Base-by-base conservation (phyloP, 1,140 invertebrate genomes). In the Sitodiplosis mosellana region DNA sequence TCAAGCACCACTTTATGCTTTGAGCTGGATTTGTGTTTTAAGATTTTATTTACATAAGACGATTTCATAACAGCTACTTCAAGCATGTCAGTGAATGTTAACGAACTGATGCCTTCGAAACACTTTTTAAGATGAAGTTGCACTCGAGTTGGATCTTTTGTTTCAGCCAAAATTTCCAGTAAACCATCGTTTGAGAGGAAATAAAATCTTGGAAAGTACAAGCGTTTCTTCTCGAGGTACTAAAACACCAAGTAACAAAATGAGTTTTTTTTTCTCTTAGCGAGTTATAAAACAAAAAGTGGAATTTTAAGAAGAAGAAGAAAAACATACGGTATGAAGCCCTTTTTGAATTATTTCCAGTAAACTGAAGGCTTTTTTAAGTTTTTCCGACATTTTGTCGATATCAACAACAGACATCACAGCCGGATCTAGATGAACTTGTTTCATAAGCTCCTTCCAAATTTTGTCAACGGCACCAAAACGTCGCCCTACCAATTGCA, bases 51-150 rank as follows among this genome's bases (percentile, higher is more conserved):
- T 38, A 38, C 36, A 63, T 95, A 89, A 48, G 80, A 83, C 4
- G 90, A 94, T 58, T 76, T 81, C 80, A 97, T 93, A 34, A 83
- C 75, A 0, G 83, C 91, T 2, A 95, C 83, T 50, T 93, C 87
- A 57, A 92, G 66, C 7, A 80, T 75, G 49, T 86, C 81, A 0
- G 86, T 92, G 60, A 97, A 97, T 20, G 72, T 77, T 7, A 96
- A 64, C 51, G 73, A 81, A 5, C 82, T 82, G 51, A 97, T 94
- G 21, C 91, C 87, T 66, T 91, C 86, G 67, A 94, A 96, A 63
- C 90, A 95, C 60, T 97, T 97, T 71, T 93, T 95, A 46, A 97
- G 68, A 73, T 96, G 90, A n/a, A 89, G 90, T 61, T 96, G 91
- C n/a, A 97, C 88, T 52, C 85, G 74, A 3, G 81, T 92, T 0